Conservation (phyloP, 2,113 vertebrate genomes). For the Ciconia stormi region DNA sequence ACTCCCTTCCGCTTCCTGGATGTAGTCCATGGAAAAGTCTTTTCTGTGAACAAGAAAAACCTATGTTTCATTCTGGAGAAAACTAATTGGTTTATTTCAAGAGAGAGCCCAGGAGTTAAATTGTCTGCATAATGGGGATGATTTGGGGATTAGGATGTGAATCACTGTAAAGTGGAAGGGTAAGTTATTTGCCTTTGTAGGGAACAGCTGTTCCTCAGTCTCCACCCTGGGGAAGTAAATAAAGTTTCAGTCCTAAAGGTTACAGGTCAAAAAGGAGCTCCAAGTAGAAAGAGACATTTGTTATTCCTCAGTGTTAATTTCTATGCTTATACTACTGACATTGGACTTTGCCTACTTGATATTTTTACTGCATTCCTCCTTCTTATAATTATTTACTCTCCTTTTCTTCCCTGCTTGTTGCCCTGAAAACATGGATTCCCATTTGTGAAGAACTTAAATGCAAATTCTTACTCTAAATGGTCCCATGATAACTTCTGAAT, state of each 20-base stretch:
- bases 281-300: neutral
- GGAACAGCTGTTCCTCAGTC: neutral
- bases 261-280: neutral
- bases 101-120: neutral
- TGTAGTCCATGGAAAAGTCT: neutral
- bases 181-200: neutral
- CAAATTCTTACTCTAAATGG: neutral
- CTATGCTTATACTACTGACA: neutral
- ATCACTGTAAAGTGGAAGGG: neutral
- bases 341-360: neutral
- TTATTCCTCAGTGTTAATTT: neutral
- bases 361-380: neutral
- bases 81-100: neutral
- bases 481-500: neutral
- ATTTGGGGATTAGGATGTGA: neutral
- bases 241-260: neutral
- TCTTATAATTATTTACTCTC: neutral
- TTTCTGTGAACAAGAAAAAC: neutral
- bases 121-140: neutral
- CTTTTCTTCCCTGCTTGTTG: neutral
- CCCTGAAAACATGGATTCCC: neutral
- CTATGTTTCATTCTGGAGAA: neutral
- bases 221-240: neutral
- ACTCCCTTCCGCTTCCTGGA: neutral
- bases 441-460: neutral